Percentiles rank a stretch among this genome's conserved stretches.
Evolutionary conservation across 2,888 invertebrate genomes (phyloP).

Genomic region (Mesorhabditis sp.): DNA sequence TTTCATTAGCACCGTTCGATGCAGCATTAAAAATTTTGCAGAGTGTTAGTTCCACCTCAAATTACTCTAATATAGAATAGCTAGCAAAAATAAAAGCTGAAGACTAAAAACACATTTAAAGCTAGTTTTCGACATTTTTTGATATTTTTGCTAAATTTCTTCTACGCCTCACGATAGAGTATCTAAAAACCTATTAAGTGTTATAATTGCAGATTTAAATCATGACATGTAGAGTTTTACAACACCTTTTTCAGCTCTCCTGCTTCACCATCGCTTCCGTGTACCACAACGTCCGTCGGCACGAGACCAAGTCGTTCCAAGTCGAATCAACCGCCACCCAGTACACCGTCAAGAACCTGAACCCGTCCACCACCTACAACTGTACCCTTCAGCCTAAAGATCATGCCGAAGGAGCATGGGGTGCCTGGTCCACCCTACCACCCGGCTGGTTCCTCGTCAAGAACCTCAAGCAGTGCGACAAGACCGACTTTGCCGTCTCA

Average conservation of each 20-base stretch:
- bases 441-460: slow-evolving; percentile 56
- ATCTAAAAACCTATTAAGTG: too few relatives aligned
- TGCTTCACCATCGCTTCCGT: slow-evolving; percentile 53
- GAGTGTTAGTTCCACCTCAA: too few relatives aligned
- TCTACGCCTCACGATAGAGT: too few relatives aligned
- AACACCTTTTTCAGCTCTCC: slow-evolving; percentile 36
- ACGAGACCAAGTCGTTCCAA: slow-evolving; percentile 46
- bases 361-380: slow-evolving; percentile 57
- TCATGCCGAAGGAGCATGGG: slow-evolving; percentile 44
- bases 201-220: not conserved
- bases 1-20: too few relatives aligned
- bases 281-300: slow-evolving; percentile 39
- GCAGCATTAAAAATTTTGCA: too few relatives aligned
- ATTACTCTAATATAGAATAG: too few relatives aligned
- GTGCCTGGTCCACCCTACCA: slow-evolving; percentile 57
- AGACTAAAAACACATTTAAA: too few relatives aligned
- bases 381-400: slow-evolving; percentile 48
- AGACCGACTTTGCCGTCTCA: slow-evolving; percentile 54
- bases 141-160: too few relatives aligned
- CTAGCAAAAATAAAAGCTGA: too few relatives aligned
- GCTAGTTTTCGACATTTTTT: too few relatives aligned
- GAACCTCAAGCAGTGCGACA: slow-evolving; percentile 55
- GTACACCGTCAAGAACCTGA: slow-evolving; percentile 48
- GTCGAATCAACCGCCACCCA: slow-evolving; percentile 50
- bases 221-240: not conserved